Base-by-base conservation (phyloP, 2,888 invertebrate species). In the Agrochola litura region DNA sequence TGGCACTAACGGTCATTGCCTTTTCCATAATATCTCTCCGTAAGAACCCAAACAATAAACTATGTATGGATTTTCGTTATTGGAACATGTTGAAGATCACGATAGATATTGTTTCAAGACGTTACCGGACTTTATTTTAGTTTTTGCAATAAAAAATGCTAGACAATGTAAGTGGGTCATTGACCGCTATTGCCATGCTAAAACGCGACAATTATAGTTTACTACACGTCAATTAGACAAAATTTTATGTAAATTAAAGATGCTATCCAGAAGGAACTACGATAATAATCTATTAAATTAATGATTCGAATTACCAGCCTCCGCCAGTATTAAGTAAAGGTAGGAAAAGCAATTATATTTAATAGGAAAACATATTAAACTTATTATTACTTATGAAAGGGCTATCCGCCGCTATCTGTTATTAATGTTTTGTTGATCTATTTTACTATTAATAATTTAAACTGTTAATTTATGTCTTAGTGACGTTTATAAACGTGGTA, bases 311-410 rank as follows among this genome's bases (percentile, higher is more conserved):
- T 52, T 52, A 73, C 16, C 30, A 73, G 16, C 41, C 19, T 65
- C 52, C 73, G 58, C 58, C 22, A 22, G 30, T 78, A 60, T 37
- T 37, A 65, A 65, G 16, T 46, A 37, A 37, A 37, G 22, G 58
- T n/a, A 76, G 25, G 43, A 64, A 79, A 76, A 82, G 37, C 82
- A 82, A 82, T 82, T 76, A 76, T 9, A 56, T 65, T 64, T 72
- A 54, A 63, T 63, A 60, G 61, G 69, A 79, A 74, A 58, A 67
- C 73, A 41, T 37, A 67, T 67, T 67, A 52, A 37, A 56, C 4
- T 46, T 66, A 46, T 25, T 66, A 46, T 46, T 65, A 46, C 66
- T 19, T 66, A 25, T 66, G n/a, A 63, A 83, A 79, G 41, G 43
- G 43, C 22, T 46, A 52, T 19, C 56, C 37, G 25, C 56, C 37